A percentile compares a stretch with the other conserved stretches of the same genome.
These are phyloP conservation scores for Leucopternis melanops DNA, from an alignment of 2,113 vertebrate genomes.

Conservation along the genomic window DNA sequence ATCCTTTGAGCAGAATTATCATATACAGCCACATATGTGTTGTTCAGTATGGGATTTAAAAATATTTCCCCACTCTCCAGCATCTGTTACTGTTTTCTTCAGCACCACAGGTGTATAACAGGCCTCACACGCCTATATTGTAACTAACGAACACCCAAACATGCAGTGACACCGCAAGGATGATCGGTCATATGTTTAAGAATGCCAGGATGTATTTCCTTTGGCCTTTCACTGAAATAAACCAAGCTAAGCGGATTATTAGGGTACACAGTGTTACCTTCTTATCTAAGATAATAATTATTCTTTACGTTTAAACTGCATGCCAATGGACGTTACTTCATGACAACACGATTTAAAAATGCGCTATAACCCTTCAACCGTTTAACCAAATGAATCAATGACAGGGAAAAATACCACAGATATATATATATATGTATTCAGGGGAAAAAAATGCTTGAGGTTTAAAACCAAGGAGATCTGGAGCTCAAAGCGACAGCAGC, in stretches of 20 bases:
- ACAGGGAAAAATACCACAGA: neutral
- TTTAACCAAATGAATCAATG: neutral
- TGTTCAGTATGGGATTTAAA: neutral
- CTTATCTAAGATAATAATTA: neutral
- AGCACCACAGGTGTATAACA: no score
- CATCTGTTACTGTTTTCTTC: no score
- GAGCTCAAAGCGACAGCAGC: neutral
- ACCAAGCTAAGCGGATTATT: neutral
- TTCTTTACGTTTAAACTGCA: neutral
- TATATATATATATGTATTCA: neutral
- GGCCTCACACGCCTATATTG: neutral
- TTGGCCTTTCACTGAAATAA: neutral
- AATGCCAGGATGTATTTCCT: neutral
- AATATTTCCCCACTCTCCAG: no score
- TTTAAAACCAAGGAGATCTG: neutral
- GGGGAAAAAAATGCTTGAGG: neutral
- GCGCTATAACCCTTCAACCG: neutral
- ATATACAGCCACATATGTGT: neutral
- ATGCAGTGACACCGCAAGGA: neutral
- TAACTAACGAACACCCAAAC: neutral
- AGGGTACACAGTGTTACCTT: neutral
- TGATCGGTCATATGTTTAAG: fast-evolving
- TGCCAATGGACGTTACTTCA: neutral
- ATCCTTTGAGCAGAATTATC: neutral
- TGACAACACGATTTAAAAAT: neutral